Conservation (phyloP, 2,113 vertebrate genomes). For the Nipponia nippon region DNA sequence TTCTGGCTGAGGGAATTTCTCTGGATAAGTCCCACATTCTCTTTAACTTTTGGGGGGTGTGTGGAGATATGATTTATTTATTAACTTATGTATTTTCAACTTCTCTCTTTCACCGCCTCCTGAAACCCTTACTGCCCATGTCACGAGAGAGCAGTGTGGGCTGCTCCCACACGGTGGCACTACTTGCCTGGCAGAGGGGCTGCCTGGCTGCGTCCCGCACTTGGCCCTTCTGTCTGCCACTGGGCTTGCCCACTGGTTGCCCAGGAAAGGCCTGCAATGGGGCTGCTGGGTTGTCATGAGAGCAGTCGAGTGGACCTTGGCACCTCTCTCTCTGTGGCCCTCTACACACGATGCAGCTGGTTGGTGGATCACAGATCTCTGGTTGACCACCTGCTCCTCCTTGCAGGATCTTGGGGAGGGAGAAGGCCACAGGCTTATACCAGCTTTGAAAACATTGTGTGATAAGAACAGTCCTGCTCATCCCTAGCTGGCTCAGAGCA, state of each 20-base stretch:
- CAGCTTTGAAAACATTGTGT: not conserved
- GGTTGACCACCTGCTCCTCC: not conserved
- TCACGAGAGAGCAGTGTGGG: not conserved
- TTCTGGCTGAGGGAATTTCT: not conserved
- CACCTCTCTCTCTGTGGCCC: not conserved
- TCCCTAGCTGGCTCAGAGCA: not conserved
- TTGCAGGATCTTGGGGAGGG: not conserved
- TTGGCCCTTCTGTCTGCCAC: not conserved
- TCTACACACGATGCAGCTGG: not conserved
- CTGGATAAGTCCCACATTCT: not conserved
- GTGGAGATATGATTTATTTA: not conserved
- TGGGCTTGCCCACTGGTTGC: not conserved
- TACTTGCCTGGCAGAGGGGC: not conserved
- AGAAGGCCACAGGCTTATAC: not conserved
- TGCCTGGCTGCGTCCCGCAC: not conserved
- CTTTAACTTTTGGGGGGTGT: fast-evolving
- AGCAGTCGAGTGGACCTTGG: not conserved
- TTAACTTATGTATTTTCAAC: not conserved
- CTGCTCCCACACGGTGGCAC: slow-evolving; percentile 41
- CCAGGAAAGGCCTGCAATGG: not conserved
- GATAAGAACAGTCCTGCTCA: not conserved
- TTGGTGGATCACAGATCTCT: not conserved
- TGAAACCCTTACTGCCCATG: not conserved
- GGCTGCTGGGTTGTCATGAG: not conserved
- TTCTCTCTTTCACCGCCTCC: not conserved